Percentiles rank a stretch among this genome's conserved stretches.
Conservation (phyloP, 1,140 invertebrate genomes). For the Lepidurus arcticus region DNA sequence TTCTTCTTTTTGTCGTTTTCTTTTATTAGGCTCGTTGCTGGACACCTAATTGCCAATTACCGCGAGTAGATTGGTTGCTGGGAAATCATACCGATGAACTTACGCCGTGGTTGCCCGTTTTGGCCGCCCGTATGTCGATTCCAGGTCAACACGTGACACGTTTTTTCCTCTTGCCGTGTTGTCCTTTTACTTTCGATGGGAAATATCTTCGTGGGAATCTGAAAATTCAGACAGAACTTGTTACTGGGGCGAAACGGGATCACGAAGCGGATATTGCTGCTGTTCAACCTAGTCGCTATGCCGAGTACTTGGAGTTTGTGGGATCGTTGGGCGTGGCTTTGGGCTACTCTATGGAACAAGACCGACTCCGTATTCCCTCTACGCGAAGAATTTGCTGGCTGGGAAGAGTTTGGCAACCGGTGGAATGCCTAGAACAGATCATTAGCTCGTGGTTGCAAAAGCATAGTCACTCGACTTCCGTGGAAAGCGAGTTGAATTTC, state of each 20-base stretch:
- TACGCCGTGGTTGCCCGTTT: slow-evolving; percentile 94
- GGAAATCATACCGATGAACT: slow-evolving; percentile 98
- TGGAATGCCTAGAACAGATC: slow-evolving; percentile 46
- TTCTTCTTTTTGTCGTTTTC: slow-evolving; percentile 33
- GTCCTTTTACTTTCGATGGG: slow-evolving; percentile 82
- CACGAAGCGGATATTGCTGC: slow-evolving; percentile 23
- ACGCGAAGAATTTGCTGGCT: slow-evolving; percentile 85
- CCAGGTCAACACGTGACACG: slow-evolving; percentile 51
- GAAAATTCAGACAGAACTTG: slow-evolving; percentile 47
- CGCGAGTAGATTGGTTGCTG: slow-evolving; percentile 86
- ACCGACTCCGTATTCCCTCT: slow-evolving; percentile 89
- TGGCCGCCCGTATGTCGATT: slow-evolving; percentile 66
- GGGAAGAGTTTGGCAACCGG: slow-evolving; percentile 52
- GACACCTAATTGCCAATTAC: slow-evolving; percentile 59
- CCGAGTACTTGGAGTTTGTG: slow-evolving; percentile 76
- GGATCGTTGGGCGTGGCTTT: slow-evolving; percentile 60
- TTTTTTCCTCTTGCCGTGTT: slow-evolving; percentile 91
- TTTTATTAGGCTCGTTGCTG: slow-evolving; percentile 46
- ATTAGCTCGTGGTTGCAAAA: slow-evolving; percentile 43
- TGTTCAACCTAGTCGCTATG: slow-evolving; percentile 60
- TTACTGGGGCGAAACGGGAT: slow-evolving; percentile 42
- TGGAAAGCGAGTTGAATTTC: slow-evolving; percentile 53
- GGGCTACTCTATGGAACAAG: slow-evolving; percentile 68
- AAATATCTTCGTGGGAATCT: slow-evolving; percentile 61
- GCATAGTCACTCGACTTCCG: background rate